These are phyloP conservation scores for Pteropus alecto DNA, from an alignment of 2,113 vertebrate species.

Conservation along the genomic window DNA sequence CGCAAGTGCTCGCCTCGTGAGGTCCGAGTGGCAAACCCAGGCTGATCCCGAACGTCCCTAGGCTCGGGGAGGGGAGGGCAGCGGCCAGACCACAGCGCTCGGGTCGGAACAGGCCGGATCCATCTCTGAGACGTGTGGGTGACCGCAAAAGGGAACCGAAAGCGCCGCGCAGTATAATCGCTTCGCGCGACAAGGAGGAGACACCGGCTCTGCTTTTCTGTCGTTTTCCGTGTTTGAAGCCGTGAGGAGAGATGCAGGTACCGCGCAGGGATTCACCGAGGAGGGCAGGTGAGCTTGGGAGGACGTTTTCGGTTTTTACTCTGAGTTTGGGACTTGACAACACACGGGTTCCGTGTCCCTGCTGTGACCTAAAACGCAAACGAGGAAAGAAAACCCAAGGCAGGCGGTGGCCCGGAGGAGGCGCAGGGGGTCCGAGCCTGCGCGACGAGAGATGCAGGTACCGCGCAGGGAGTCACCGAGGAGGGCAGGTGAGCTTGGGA, in stretches of 20 bases:
- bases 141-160: not conserved
- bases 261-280: not conserved
- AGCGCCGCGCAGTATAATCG: accelerated
- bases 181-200: not conserved
- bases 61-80: too few species aligned
- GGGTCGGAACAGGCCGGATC: too few species aligned
- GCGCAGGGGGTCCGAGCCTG: accelerated
- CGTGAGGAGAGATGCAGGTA: too few species aligned
- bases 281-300: not conserved
- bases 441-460: not conserved
- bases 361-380: not conserved
- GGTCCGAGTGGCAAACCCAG: not conserved
- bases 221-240: not conserved
- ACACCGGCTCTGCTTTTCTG: not conserved
- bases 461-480: not conserved
- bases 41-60: not conserved
- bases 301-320: not conserved
- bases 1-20: not conserved
- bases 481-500: not conserved
- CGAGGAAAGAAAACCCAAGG: not conserved
- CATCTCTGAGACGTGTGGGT: accelerated
- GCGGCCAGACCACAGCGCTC: accelerated
- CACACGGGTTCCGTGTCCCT: not conserved
- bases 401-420: not conserved
- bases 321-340: not conserved